Base-by-base conservation (phyloP, 1,140 invertebrate species). In the Bombus turneri region DNA sequence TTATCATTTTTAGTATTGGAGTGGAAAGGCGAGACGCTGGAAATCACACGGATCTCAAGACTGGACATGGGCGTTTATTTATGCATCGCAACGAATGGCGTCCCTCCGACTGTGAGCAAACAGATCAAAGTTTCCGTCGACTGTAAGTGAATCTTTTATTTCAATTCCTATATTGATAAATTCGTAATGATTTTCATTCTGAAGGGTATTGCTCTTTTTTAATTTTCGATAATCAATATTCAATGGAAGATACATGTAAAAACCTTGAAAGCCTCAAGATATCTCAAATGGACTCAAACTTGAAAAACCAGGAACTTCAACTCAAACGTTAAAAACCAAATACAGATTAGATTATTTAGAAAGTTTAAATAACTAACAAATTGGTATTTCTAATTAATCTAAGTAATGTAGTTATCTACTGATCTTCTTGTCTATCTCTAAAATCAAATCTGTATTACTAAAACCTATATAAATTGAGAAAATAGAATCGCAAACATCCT, bases 61-160 rank as follows among this genome's bases (percentile, higher is more conserved):
- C 95, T 99, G 73, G 98, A 98, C 92, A 98, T 98, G 98, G 98
- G 98, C 31, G 97, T 97, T 59, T 98, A 98, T 95, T 96, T 98
- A 59, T 98, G 98, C 94, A 98, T 98, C 83, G 98, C 98, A 28
- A 95, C 93, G 92, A 98, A 97, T 92, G 97, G 97, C 5, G 96
- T 97, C 47, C 97, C 97, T 53, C 97, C 97, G 4, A 97, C 97
- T 69, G 98, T 98, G 86, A 98, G 98, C 94, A 98, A 98, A 94
- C 96, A 98, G 93, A 98, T 99, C 91, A 98, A 98, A 96, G 97
- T 99, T 92, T 98, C 98, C 95, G 98, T 99, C 66, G 98, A 98
- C 94, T 99, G 98, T 99, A 95, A 98, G 98, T 98, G 95, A 34
- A 85, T 22, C 31, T 76, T 76, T 15, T 22, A 22, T 75, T 64